Evolutionary conservation across 2,113 vertebrate species (phyloP).

Genomic region (Mohoua ochrocephala): DNA sequence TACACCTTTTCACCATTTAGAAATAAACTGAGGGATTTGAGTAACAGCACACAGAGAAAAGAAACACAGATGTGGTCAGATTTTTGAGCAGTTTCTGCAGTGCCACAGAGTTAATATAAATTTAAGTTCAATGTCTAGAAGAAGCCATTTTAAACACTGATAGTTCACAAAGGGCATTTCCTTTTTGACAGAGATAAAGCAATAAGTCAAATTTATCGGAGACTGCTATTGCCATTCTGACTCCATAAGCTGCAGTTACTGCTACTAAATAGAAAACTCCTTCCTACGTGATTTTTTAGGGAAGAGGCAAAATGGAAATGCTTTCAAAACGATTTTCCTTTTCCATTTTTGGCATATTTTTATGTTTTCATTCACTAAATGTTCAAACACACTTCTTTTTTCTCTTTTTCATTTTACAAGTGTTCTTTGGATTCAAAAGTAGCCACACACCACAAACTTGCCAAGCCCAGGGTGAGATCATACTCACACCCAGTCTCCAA

Average conservation of each 20-base stretch:
- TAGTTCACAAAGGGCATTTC: neutral
- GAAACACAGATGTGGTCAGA: neutral
- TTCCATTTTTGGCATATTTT: neutral
- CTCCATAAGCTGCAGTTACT: neutral
- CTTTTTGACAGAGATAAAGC: neutral
- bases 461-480: neutral
- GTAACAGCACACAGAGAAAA: neutral
- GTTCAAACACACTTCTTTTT: neutral
- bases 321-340: neutral
- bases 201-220: neutral
- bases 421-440: neutral
- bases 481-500: rapidly evolving
- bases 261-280: neutral
- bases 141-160: neutral
- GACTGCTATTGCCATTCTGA: neutral
- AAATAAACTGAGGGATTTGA: neutral
- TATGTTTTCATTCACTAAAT: neutral
- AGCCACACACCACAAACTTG: neutral
- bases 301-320: neutral
- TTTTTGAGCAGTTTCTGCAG: neutral
- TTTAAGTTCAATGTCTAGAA: neutral
- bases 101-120: neutral
- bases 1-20: neutral
- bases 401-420: neutral
- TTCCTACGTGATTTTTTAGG: neutral